phyloP scores from a whole-genome alignment of 2,888 invertebrate species.

The Tenthredo livida region DNA sequence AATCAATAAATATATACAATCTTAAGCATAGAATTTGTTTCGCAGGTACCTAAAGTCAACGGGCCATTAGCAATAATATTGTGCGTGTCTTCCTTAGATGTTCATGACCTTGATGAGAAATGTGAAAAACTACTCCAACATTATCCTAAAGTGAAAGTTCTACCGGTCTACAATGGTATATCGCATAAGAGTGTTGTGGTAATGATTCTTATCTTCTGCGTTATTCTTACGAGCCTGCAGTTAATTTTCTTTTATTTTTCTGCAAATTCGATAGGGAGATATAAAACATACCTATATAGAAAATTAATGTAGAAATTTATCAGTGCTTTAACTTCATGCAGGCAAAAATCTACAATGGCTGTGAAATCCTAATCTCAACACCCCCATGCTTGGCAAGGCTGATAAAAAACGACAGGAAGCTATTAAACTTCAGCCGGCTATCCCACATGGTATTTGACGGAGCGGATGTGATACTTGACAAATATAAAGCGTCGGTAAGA shows the following conservation, averaged over 20 bases:
- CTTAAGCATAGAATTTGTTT: slow-evolving; percentile 38
- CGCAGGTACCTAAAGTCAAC: slow-evolving; percentile 71
- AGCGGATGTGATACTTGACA: slow-evolving; percentile 82
- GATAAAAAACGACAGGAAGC: slow-evolving; percentile 76
- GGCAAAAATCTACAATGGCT: slow-evolving; percentile 80
- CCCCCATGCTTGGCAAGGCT: slow-evolving; percentile 81
- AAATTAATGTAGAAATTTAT: neutral
- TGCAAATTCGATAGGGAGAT: slow-evolving; percentile 22
- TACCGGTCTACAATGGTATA: slow-evolving; percentile 70
- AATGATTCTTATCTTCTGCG: slow-evolving; percentile 58
- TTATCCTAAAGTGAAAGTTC: slow-evolving; percentile 62
- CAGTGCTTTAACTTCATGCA: slow-evolving; percentile 55
- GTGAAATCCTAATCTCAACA: slow-evolving; percentile 86
- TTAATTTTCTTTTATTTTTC: slow-evolving; percentile 12
- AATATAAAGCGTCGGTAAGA: slow-evolving; percentile 77
- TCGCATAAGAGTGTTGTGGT: slow-evolving; percentile 68
- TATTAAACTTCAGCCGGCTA: slow-evolving; percentile 82
- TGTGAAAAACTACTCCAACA: slow-evolving; percentile 62
- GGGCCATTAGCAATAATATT: slow-evolving; percentile 85
- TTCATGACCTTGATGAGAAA: slow-evolving; percentile 61
- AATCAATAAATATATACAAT: too few species aligned
- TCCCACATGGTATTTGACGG: slow-evolving; percentile 86
- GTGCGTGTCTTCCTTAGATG: slow-evolving; percentile 79
- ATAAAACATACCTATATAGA: neutral
- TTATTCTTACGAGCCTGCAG: neutral